These are phyloP conservation scores for Steatornis caripensis DNA, from an alignment of 2,113 vertebrate genomes.

Conservation along the genomic window DNA sequence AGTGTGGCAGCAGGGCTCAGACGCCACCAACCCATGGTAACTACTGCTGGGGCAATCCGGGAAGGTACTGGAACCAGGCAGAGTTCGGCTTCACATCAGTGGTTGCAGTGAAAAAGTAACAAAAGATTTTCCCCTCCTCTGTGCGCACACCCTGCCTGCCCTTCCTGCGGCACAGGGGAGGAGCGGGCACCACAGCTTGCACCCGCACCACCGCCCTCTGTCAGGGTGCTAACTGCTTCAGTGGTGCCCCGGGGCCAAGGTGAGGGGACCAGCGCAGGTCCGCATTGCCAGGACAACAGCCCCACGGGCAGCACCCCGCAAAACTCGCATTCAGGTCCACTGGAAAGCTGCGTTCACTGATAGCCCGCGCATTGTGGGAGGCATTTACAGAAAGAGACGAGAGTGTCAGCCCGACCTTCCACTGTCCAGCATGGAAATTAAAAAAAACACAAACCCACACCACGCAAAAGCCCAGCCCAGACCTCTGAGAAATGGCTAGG, in stretches of 20 bases:
- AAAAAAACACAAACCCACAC: not conserved
- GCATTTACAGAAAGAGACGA: not conserved
- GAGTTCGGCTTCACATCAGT: not conserved
- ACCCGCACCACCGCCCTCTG: not conserved
- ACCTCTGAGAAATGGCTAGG: conserved; percentile 9
- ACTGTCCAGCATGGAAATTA: not conserved
- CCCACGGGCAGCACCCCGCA: not conserved
- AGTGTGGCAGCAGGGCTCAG: not conserved
- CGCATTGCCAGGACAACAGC: not conserved
- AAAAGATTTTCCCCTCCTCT: no score
- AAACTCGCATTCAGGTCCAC: not conserved
- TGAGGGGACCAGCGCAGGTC: not conserved
- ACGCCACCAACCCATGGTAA: fast-evolving
- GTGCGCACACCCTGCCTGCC: not conserved
- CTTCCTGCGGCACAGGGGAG: not conserved
- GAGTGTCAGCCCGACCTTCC: conserved; percentile 22
- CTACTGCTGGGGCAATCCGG: not conserved
- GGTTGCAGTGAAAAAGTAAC: no score
- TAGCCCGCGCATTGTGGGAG: not conserved
- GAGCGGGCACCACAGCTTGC: not conserved
- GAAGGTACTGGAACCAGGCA: not conserved
- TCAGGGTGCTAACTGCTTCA: not conserved
- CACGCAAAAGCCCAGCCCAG: not conserved
- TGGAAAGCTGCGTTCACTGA: not conserved
- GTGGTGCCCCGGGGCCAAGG: not conserved